These are phyloP conservation scores for Eubasilissa splendida DNA, from an alignment of 2,888 invertebrate species.

Conservation along the genomic window DNA sequence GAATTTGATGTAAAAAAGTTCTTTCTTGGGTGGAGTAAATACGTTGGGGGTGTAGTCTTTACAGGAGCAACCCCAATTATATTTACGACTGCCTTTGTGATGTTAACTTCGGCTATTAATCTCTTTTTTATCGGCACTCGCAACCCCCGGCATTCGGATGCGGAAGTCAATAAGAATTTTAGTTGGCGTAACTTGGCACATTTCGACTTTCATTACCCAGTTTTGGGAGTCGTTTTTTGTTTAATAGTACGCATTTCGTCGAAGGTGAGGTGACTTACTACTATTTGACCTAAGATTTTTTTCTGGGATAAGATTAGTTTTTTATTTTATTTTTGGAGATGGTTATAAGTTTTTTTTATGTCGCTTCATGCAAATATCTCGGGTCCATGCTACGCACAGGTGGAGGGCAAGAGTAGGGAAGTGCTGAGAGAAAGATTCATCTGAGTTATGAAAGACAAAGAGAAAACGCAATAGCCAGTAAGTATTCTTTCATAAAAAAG, in stretches of 20 bases:
- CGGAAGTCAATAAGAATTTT: slow-evolving; percentile 30
- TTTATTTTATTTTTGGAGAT: neutral
- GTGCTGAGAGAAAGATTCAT: too few species aligned
- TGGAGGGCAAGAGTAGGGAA: too few species aligned
- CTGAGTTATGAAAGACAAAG: too few species aligned
- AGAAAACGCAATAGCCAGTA: too few species aligned
- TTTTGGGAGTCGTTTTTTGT: slow-evolving; percentile 22
- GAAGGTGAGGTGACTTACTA: slow-evolving; percentile 6
- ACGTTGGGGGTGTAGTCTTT: slow-evolving; percentile 34
- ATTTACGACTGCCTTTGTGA: slow-evolving; percentile 53
- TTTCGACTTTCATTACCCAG: slow-evolving; percentile 38
- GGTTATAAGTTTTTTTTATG: too few species aligned
- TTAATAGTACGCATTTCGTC: slow-evolving; percentile 15
- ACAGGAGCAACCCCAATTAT: slow-evolving; percentile 51
- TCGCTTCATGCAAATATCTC: too few species aligned
- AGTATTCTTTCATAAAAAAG: too few species aligned
- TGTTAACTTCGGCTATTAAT: slow-evolving; percentile 55
- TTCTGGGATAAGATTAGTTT: neutral
- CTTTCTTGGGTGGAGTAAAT: slow-evolving; percentile 10
- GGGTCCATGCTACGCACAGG: too few species aligned
- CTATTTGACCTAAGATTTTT: slow-evolving; percentile 5
- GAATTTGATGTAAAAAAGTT: neutral
- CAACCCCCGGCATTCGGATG: slow-evolving; percentile 29
- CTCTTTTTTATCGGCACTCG: slow-evolving; percentile 52
- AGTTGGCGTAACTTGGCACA: slow-evolving; percentile 37